Evolutionary conservation across 2,888 invertebrate species (phyloP), one percentile per base, ranked within the genome.

Genomic region (Cancer borealis): DNA sequence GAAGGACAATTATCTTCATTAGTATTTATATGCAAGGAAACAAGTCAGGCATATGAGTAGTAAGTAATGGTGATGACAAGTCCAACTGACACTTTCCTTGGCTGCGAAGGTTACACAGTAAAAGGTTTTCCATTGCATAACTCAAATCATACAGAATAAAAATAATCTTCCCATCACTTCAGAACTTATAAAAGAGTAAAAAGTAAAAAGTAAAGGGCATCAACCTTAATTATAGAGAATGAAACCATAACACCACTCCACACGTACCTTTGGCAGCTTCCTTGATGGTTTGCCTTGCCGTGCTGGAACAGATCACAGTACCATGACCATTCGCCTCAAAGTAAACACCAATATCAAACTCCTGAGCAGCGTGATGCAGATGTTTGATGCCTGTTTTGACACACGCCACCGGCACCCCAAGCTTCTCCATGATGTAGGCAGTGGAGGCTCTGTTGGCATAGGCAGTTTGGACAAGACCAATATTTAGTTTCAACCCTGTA

Each of bases 321-420:
- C 99, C 99, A 97, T 99, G 99, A 0, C 99, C 99, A 97, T 99
- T 99, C 0, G 99, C 99, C 96, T 99, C 99, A 97, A 99, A 99
- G 97, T 99, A 99, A 5, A 99, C 97, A 3, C 99, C 99, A 96
- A 99, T 97, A 96, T 99, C 99, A 97, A 98, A 99, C 93, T 98
- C 97, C 73, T 98, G 96, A 0, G 99, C 99, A 96, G 98, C 98
- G 96, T 98, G 98, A 96, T 99, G 99, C 45, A 99, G 97, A 97
- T 99, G 98, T 96, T 99, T 99, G 0, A 99, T 99, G 14, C 99
- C 99, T 0, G 99, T 99, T 93, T 98, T 97, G 14, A 98, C 99
- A 96, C 99, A 99, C 0, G 98, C 97, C 3, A 99, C 99, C 45
- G 99, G 98, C 91, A 99, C 97, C 97, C 98, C 98, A 97, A 99